Evolutionary conservation across 64 coral and sea anemone genomes (phyloP).

Genomic region (Pocillopora damicornis): DNA sequence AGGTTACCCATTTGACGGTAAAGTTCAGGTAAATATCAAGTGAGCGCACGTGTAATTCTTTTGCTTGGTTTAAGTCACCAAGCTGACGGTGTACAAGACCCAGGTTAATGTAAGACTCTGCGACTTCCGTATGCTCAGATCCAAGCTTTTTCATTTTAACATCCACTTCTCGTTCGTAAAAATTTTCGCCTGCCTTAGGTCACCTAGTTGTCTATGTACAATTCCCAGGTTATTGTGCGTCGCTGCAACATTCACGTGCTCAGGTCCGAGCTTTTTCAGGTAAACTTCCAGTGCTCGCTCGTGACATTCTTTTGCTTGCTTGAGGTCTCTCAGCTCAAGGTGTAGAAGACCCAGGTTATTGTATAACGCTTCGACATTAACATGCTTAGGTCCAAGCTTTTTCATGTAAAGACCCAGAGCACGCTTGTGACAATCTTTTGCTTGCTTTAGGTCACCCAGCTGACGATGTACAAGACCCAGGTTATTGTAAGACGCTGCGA

Average conservation of each 20-base stretch:
- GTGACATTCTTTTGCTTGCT: background rate
- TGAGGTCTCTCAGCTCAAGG: background rate
- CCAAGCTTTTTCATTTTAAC: background rate
- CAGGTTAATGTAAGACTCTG: background rate
- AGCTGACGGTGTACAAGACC: background rate
- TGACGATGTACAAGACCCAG: background rate
- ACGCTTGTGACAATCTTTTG: background rate
- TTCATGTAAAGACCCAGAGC: background rate
- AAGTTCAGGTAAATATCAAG: background rate
- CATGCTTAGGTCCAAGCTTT: background rate
- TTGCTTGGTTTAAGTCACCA: background rate
- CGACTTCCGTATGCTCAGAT: background rate
- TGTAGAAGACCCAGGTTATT: background rate
- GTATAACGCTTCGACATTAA: too few relatives aligned
- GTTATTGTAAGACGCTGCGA: background rate
- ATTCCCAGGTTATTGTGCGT: background rate
- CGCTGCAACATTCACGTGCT: background rate
- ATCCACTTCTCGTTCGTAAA: background rate
- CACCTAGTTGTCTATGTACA: background rate
- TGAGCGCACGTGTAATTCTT: background rate
- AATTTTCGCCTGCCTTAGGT: constrained; percentile 13
- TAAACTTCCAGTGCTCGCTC: background rate
- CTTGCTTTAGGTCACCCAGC: background rate
- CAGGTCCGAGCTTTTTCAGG: background rate
- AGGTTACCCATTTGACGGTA: background rate